Conservation (phyloP, 2,113 vertebrate genomes). For the Ariopsis seemanni region DNA sequence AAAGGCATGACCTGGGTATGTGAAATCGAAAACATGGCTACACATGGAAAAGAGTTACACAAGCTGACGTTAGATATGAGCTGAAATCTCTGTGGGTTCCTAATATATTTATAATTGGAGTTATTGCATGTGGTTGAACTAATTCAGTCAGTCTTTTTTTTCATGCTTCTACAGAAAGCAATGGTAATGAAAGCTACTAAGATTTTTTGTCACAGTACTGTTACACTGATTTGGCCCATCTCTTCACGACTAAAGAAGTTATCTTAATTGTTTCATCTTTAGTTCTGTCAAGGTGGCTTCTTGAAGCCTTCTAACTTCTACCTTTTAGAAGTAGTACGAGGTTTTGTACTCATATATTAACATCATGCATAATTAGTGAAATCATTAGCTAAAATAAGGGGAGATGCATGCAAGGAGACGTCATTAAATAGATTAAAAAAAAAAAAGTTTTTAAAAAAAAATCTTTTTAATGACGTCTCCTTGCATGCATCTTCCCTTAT, state of each 20-base stretch:
- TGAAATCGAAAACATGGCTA: neutral
- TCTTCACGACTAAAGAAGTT: neutral
- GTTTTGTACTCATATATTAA: neutral
- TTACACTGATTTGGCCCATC: neutral
- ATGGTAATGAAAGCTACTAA: neutral
- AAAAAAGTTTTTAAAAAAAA: neutral
- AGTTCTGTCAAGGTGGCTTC: neutral
- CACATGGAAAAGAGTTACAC: neutral
- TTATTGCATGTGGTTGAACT: slow-evolving; percentile 11
- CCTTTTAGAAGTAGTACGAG: neutral
- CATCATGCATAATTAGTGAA: neutral
- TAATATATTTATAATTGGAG: slow-evolving; percentile 21
- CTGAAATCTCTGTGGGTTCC: neutral
- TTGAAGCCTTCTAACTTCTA: neutral
- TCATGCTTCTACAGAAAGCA: neutral
- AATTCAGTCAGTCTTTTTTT: slow-evolving; percentile 21
- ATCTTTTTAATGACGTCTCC: neutral
- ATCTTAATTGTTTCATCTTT: neutral
- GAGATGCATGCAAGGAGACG: neutral
- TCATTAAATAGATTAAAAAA: neutral
- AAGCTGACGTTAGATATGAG: neutral
- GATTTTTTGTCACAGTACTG: neutral
- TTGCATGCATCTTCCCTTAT: neutral
- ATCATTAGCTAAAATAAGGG: neutral
- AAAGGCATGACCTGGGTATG: neutral